phyloP scores from a whole-genome alignment of 2,888 invertebrate genomes.

The Pollenia griseotomentosa region DNA sequence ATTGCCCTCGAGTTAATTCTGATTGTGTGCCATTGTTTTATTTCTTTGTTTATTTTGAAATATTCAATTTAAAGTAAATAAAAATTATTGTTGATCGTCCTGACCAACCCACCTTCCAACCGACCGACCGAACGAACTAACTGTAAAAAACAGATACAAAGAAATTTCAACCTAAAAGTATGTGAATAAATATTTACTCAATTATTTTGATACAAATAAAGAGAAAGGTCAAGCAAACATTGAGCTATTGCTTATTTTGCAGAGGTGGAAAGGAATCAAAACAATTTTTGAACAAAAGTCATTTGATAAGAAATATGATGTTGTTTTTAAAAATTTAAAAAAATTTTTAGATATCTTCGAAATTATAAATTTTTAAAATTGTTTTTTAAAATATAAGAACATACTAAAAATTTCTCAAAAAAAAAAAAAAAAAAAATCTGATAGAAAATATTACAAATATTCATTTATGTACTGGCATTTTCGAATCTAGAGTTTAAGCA shows the following conservation, averaged over 20 bases:
- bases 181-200: slow-evolving; percentile 9
- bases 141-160: not conserved
- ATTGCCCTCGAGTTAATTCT: not conserved
- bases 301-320: not conserved
- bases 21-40: not conserved
- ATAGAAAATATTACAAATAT: too few relatives aligned
- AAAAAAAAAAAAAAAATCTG: too few relatives aligned
- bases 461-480: too few relatives aligned
- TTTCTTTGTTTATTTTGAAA: not conserved
- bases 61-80: too few relatives aligned
- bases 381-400: too few relatives aligned
- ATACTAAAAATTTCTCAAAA: too few relatives aligned
- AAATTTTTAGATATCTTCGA: too few relatives aligned
- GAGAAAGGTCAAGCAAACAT: slow-evolving; percentile 19
- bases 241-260: slow-evolving; percentile 2
- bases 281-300: not conserved
- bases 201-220: not conserved
- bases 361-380: too few relatives aligned
- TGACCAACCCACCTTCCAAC: too few relatives aligned
- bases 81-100: too few relatives aligned
- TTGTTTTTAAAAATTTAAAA: too few relatives aligned
- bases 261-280: not conserved
- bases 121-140: not conserved
- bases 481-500: too few relatives aligned
- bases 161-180: not conserved